These are phyloP conservation scores for Epiblema foenella DNA, from an alignment of 2,888 invertebrate species.

Conservation along the genomic window DNA sequence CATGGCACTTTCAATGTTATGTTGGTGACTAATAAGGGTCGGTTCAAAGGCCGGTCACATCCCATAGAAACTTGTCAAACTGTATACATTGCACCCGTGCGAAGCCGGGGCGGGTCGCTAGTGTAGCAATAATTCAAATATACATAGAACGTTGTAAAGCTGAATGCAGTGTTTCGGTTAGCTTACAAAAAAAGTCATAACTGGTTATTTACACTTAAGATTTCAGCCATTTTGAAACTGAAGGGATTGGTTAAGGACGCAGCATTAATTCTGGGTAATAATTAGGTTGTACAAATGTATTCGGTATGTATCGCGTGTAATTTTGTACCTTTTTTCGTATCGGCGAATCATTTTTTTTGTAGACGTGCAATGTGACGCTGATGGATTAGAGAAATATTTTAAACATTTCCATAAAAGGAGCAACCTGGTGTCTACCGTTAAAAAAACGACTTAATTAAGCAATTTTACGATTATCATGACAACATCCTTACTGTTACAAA, in stretches of 20 bases:
- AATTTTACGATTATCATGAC: not conserved
- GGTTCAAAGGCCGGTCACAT: too few relatives aligned
- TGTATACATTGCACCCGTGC: too few relatives aligned
- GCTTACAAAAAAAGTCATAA: not conserved
- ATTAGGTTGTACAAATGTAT: slow-evolving; percentile 35
- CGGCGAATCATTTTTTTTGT: slow-evolving; percentile 13
- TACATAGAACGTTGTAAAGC: not conserved
- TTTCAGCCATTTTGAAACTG: slow-evolving; percentile 1
- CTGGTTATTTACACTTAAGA: too few relatives aligned
- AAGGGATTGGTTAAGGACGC: not conserved
- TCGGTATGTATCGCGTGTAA: slow-evolving; percentile 22
- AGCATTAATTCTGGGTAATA: slow-evolving; percentile 27
- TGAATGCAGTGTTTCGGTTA: not conserved
- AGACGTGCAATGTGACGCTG: not conserved
- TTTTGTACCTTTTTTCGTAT: slow-evolving; percentile 15
- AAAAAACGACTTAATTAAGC: too few relatives aligned
- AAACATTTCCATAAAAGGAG: too few relatives aligned
- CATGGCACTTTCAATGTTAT: too few relatives aligned
- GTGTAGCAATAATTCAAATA: not conserved
- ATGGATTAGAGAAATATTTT: not conserved
- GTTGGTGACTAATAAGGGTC: too few relatives aligned
- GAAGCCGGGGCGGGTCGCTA: too few relatives aligned
- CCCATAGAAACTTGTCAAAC: too few relatives aligned
- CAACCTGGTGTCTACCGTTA: too few relatives aligned
- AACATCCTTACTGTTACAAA: too few relatives aligned